Percentiles rank a stretch among this genome's conserved stretches.
Evolutionary conservation across 2,888 invertebrate species (phyloP).

Genomic region (Andrena dorsata): DNA sequence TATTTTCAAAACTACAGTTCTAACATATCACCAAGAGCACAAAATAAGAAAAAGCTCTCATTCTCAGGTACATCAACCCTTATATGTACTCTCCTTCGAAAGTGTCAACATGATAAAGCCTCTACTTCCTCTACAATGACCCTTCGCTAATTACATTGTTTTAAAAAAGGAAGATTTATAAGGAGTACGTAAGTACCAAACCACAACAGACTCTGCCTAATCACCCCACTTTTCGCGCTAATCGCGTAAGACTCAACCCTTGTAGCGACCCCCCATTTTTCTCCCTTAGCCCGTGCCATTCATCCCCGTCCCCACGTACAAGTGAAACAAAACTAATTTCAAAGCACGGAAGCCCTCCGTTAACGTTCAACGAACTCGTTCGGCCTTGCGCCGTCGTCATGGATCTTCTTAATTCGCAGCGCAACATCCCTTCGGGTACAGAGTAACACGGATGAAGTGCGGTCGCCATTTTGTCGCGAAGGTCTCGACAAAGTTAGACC

Average conservation of each 20-base stretch:
- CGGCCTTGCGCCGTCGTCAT: not conserved
- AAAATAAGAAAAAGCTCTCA: not conserved
- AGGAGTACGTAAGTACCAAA: not conserved
- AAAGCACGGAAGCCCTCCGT: not conserved
- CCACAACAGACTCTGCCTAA: not conserved
- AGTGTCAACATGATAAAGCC: too few species aligned
- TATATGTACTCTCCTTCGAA: not conserved
- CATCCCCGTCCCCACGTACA: not conserved
- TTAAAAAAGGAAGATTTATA: too few species aligned
- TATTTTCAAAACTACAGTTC: not conserved
- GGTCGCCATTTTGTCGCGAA: conserved; percentile 33
- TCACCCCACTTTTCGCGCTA: not conserved
- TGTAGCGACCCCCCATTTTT: not conserved
- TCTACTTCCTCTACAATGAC: too few species aligned
- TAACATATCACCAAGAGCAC: too few species aligned
- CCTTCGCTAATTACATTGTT: too few species aligned
- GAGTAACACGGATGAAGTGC: conserved; percentile 37
- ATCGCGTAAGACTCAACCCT: not conserved
- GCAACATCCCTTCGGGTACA: conserved; percentile 17
- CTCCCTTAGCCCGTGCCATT: not conserved
- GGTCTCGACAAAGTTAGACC: conserved; percentile 38
- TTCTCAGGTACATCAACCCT: not conserved
- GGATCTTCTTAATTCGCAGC: not conserved
- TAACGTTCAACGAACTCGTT: not conserved
- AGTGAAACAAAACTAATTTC: not conserved